Evolutionary conservation across 1,140 invertebrate species (phyloP), one percentile per base, ranked within the genome.

Genomic region (Conopomorpha cramerella): DNA sequence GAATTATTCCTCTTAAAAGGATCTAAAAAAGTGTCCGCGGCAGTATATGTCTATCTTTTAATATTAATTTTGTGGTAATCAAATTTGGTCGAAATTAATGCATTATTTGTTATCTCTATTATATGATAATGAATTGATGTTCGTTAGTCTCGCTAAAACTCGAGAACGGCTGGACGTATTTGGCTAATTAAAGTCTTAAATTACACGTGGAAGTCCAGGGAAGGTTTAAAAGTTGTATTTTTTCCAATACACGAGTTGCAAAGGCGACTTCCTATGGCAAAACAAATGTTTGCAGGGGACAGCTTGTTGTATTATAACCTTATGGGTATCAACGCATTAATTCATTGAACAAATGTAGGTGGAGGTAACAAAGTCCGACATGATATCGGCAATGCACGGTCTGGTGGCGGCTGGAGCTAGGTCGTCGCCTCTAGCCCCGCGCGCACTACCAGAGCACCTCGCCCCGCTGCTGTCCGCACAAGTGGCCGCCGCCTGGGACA

Each of bases 351-450:
- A 23, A 6, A 23, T 10, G 19, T 10, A 77, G 72, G 68, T 78
- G 44, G 65, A 72, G 39, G 72, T 78, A 12, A 55, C 46, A 0
- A 23, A 34, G 3, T 36, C 37, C 7, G 74, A 78, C 36, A 43
- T 78, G 14, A 32, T 66, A 10, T 26, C 40, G 7, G 74, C 66
- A 2, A 66, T 76, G 64, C 23, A 35, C 2, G 45, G 51, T 0
- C 36, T 76, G 19, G 65, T 73, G 13, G 63, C 63, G 16, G 65
- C 70, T 0, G 64, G 64, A 1, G 49, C 62, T 0, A 52, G 71
- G n/a, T 49, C 46, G 16, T 30, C 28, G 2, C 66, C 71, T 3
- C 48, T 51, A 8, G 35, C 61, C 0, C 54, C 65, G 1, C 43
- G 46, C 1, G 46, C 61, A 0, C 43, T 76, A 28, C 55, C 60